Base-by-base conservation (phyloP, 2,113 vertebrate species). In the Rhombomys opimus region DNA sequence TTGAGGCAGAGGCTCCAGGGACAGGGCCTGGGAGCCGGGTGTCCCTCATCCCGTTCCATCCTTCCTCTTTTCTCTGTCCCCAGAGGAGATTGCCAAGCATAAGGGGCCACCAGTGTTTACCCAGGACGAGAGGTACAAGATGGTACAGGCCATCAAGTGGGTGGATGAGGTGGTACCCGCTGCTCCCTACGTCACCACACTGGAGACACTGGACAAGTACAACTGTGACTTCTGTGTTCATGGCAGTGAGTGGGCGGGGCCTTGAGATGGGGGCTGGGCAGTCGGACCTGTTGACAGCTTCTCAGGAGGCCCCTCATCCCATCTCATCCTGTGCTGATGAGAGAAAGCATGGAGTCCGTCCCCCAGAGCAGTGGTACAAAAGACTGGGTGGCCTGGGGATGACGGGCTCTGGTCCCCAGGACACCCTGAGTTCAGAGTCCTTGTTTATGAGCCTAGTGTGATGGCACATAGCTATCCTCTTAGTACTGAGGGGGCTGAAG, bases 71-170 rank as follows among this genome's bases (percentile, higher is more conserved):
- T 32, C 91, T 84, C 59, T 57, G 92, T 0, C 2, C 72, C 22
- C 92, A 99, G 99, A 99, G 98, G 99, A 99, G 98, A 99, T 99
- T 67, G 98, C 99, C 89, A 99, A 99, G 98, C 99, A 99, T 98
- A 99, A 99, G 97, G 99, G 99, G 23, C 99, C 99, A 14, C 99
- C 99, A 0, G 99, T 99, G 95, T 99, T 99, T 97, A 99, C 99
- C 0, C 99, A 99, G 98, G 99, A 99, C 68, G 99, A 99, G 95
- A 97, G 99, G 81, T 99, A 99, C 98, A 99, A 99, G 98, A 99
- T 99, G 99, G 99, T 99, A 81, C 99, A 98, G 52, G 99, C 99
- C 97, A 99, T 99, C 97, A 99, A 99, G 97, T 99, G 99, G 99
- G 99, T 99, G 97, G 99, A 99, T 76, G 99, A 99, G 96, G 99